Evolutionary conservation across 2,888 invertebrate genomes (phyloP), one percentile per base, ranked within the genome.

Genomic region (Hemistola chrysoprasaria): DNA sequence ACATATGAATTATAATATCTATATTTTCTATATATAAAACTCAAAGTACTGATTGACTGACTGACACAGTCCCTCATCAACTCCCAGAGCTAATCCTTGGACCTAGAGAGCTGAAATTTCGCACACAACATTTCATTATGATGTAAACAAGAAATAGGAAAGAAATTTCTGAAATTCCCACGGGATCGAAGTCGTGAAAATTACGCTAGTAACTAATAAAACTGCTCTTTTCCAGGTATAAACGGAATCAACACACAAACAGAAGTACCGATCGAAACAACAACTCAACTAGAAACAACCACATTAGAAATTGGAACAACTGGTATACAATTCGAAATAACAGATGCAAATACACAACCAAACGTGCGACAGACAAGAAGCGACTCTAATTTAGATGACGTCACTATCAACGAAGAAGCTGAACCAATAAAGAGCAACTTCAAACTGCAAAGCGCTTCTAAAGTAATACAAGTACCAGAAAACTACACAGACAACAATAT

Each of bases 361-460:
- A 42, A 21, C 41, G 5, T 8, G 1, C 55, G 57, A 35, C 42
- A 49, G 8, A 53, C 37, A 16, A 57, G 53, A 54, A 56, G 24
- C 26, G 46, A 53, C 7, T 35, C 31, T 8, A 57, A 51, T n/a
- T 20, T 64, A 40, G 65, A 63, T 9, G 59, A 72, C 26, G 53
- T 57, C 1, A 50, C 53, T 2, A 33, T 53, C 16, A 11, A 42
- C 6, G 40, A 38, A 8, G 38, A 49, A 10, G 51, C 53, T 16
- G 47, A 37, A 31, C 51, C 56, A 5, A 72, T 64, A 45, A 71
- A 40, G 46, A 67, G 27, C 3, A 67, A n/a, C n/a, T n/a, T n/a
- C n/a, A n/a, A 62, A 43, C 50, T 77, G 43, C 73, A 82, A 56
- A 87, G 84, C 34, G 85, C 85, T 20, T 85, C 86, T 0, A 84